These are phyloP conservation scores for Aphelocoma coerulescens DNA, from an alignment of 2,113 vertebrate genomes.

Conservation along the genomic window DNA sequence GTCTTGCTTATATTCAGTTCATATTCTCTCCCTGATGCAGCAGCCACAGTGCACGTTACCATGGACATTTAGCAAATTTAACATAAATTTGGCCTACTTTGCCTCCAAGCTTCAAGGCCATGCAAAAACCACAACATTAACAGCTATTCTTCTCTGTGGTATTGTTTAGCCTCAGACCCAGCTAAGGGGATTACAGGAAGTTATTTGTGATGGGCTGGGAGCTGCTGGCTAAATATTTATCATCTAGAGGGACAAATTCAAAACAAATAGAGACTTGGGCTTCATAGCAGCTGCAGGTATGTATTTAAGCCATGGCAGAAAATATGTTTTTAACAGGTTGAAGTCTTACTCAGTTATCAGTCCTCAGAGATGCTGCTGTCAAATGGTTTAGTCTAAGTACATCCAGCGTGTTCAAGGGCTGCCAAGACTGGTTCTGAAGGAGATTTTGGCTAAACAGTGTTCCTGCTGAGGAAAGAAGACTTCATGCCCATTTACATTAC, in stretches of 20 bases:
- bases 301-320: not conserved
- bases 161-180: not conserved
- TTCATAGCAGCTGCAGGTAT: not conserved
- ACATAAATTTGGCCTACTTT: not conserved
- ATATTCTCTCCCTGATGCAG: not conserved
- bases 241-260: not conserved
- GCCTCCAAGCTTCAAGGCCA: not conserved
- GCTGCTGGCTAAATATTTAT: not conserved
- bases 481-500: not conserved
- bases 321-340: not conserved
- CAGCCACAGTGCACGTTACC: not conserved
- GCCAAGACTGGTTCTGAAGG: not conserved
- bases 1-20: not conserved
- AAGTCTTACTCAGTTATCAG: not conserved
- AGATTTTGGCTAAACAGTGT: not conserved
- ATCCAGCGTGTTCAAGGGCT: not conserved
- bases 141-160: not conserved
- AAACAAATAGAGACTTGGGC: not conserved
- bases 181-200: not conserved
- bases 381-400: not conserved
- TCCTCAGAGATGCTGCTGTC: not conserved
- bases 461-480: not conserved
- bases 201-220: not conserved
- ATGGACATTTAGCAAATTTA: not conserved
- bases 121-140: not conserved